Evolutionary conservation across 2,888 invertebrate species (phyloP).

Genomic region (Lamellibrachia columna): DNA sequence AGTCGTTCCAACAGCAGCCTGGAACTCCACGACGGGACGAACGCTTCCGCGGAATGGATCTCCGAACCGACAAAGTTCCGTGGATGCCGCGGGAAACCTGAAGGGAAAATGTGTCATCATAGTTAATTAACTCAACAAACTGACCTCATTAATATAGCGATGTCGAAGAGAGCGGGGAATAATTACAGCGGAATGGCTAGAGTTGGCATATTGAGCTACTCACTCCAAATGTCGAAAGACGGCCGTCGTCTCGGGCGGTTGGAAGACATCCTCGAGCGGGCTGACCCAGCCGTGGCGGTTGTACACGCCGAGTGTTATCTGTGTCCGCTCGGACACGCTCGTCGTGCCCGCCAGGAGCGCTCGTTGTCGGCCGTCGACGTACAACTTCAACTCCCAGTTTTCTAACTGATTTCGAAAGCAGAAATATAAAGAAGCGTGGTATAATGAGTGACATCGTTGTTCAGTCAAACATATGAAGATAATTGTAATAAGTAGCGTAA

Average conservation of each 20-base stretch:
- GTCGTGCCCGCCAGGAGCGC: neutral
- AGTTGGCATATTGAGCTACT: neutral
- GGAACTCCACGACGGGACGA: neutral
- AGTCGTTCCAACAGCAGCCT: neutral
- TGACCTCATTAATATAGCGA: too few species aligned
- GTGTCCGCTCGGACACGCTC: neutral
- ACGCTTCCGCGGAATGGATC: neutral
- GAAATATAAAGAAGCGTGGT: neutral
- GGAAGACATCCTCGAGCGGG: neutral
- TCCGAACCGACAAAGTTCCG: neutral
- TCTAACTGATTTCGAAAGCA: neutral
- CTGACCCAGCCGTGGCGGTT: neutral
- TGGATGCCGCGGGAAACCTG: neutral
- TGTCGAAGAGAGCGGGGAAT: too few species aligned
- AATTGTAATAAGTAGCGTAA: too few species aligned
- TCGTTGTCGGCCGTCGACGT: neutral
- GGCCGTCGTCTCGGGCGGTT: neutral
- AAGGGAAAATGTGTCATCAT: neutral
- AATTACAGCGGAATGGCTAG: too few species aligned
- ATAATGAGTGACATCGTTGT: too few species aligned
- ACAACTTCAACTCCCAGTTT: neutral
- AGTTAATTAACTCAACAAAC: too few species aligned
- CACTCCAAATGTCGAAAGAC: neutral
- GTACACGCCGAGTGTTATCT: neutral
- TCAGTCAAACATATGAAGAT: too few species aligned